A percentile compares a stretch with the other conserved stretches of the same genome.
phyloP scores from a whole-genome alignment of 1,140 invertebrate genomes.

The Musca domestica region DNA sequence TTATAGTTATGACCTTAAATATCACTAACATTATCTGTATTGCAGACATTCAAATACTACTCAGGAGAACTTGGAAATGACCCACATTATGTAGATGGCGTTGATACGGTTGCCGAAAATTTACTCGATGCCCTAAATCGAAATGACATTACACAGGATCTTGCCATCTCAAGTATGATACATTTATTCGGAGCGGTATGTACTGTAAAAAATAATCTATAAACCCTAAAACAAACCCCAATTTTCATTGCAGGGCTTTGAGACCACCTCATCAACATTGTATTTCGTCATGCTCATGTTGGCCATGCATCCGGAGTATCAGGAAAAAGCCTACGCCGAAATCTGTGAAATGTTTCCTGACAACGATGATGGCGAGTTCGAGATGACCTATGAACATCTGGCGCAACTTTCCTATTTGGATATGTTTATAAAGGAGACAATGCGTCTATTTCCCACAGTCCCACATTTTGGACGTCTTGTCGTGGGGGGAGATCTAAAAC shows the following conservation, averaged over 20 bases:
- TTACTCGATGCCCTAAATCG: too few species aligned
- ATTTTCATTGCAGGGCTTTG: constrained; percentile 34
- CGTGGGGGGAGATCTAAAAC: constrained; percentile 25
- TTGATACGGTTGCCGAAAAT: too few species aligned
- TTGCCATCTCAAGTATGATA: too few species aligned
- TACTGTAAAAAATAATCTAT: too few species aligned
- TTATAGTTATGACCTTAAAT: too few species aligned
- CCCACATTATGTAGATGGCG: too few species aligned
- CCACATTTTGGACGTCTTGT: constrained; percentile 29
- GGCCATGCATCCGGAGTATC: constrained; percentile 48
- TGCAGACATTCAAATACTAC: too few species aligned
- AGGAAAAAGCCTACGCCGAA: constrained; percentile 62
- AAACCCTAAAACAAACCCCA: too few species aligned
- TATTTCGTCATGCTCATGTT: constrained; percentile 39
- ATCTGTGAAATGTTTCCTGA: constrained; percentile 59
- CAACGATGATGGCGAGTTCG: constrained; percentile 36
- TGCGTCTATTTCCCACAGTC: constrained; percentile 54
- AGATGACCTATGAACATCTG: constrained; percentile 57
- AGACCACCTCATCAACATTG: constrained; percentile 46
- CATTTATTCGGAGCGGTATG: too few species aligned
- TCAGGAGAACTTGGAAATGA: too few species aligned
- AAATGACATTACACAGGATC: too few species aligned
- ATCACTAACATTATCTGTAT: too few species aligned
- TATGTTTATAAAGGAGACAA: constrained; percentile 62
- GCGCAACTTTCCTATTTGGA: constrained; percentile 64